A percentile compares a stretch with the other conserved stretches of the same genome.
Conservation (phyloP, 2,888 invertebrate species). For the Formica aserva region DNA sequence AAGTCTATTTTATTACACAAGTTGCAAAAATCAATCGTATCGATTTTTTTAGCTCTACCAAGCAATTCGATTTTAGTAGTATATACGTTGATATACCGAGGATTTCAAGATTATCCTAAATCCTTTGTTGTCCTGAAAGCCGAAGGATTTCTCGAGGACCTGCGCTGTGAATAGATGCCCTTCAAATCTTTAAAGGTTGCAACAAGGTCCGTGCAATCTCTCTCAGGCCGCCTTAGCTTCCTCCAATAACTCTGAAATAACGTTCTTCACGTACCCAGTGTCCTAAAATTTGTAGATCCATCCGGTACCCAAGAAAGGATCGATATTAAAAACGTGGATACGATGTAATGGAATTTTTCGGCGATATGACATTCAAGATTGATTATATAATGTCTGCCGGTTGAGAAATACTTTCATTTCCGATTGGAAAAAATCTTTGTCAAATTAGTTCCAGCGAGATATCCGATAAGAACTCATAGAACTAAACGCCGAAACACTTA, state of each 20-base stretch:
- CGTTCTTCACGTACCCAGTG: slow-evolving; percentile 31
- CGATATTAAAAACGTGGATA: background rate
- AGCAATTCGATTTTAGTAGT: slow-evolving; percentile 53
- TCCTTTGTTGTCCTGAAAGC: slow-evolving; percentile 61
- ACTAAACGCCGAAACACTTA: slow-evolving; percentile 30
- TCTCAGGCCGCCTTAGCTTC: slow-evolving; percentile 38
- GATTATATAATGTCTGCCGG: slow-evolving; percentile 26
- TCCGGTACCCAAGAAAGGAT: background rate
- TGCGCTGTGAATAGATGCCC: slow-evolving; percentile 43
- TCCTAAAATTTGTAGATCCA: slow-evolving; percentile 39
- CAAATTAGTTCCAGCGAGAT: background rate
- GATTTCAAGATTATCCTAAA: slow-evolving; percentile 66
- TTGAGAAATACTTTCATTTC: slow-evolving; percentile 21
- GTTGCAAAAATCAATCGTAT: background rate
- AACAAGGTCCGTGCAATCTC: slow-evolving; percentile 59
- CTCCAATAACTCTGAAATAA: slow-evolving; percentile 47
- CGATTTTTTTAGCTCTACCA: slow-evolving; percentile 2
- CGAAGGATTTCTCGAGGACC: slow-evolving; percentile 59
- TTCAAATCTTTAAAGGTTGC: slow-evolving; percentile 54
- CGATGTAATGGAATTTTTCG: background rate
- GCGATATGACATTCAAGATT: slow-evolving; percentile 47
- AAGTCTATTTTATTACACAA: background rate
- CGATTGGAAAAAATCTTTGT: slow-evolving; percentile 9
- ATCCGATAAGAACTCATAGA: slow-evolving; percentile 7
- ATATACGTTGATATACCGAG: slow-evolving; percentile 51